Evolutionary conservation across 1,140 invertebrate genomes (phyloP).

Genomic region (Drosophila persimilis): DNA sequence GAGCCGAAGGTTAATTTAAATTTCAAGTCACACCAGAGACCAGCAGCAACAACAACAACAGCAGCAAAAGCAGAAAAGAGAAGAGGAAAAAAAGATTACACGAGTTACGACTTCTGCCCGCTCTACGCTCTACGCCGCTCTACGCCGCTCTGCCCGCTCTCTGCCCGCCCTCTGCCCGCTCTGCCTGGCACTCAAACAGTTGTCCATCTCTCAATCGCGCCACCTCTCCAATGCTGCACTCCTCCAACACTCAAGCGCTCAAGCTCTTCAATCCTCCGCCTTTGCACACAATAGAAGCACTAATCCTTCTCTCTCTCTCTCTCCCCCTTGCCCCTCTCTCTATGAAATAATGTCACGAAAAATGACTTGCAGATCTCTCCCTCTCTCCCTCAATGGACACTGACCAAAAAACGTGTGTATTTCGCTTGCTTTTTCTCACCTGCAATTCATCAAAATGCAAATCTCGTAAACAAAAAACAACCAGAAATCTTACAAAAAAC

Average conservation of each 20-base stretch:
- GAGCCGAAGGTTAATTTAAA: conserved; percentile 67
- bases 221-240: no score
- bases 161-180: background rate
- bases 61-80: no score
- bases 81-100: conserved; percentile 22
- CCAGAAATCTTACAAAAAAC: conserved; percentile 1
- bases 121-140: no score
- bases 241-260: no score
- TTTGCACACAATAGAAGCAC: no score
- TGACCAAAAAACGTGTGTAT: background rate
- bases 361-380: conserved; percentile 70
- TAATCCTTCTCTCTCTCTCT: no score
- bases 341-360: conserved; percentile 66
- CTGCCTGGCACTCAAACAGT: no score
- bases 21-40: conserved; percentile 73
- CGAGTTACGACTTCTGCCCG: conserved; percentile 23
- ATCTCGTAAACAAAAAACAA: conserved; percentile 65
- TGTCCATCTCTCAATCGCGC: no score
- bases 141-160: background rate
- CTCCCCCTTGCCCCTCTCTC: background rate
- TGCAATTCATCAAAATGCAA: conserved; percentile 82
- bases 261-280: no score
- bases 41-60: background rate
- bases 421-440: conserved; percentile 34
- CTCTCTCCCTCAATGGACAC: background rate